These are phyloP conservation scores for Scaptomyza flava DNA, from an alignment of 2,888 invertebrate species.

Conservation along the genomic window DNA sequence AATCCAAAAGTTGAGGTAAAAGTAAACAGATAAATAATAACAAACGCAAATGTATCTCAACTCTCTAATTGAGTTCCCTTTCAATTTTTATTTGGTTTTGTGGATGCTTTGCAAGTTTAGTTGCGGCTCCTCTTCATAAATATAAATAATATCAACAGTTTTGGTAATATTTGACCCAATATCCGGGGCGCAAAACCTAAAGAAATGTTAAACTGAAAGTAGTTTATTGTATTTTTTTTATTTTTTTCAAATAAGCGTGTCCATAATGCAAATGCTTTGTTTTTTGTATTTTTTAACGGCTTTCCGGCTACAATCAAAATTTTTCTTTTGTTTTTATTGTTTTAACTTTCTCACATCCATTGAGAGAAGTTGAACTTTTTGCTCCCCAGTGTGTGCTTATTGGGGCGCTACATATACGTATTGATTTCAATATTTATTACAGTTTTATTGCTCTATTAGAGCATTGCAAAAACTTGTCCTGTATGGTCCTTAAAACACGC, in stretches of 20 bases:
- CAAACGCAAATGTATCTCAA: constrained; percentile 36
- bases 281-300: constrained; percentile 33
- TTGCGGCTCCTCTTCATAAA: constrained; percentile 1
- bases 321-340: constrained; percentile 25
- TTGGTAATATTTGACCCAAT: constrained; percentile 32
- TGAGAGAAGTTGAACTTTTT: constrained; percentile 9
- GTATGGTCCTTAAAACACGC: constrained; percentile 28
- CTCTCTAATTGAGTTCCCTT: constrained; percentile 26
- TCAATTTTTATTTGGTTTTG: constrained; percentile 24
- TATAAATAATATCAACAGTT: constrained; percentile 29
- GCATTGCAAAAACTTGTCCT: constrained; percentile 58
- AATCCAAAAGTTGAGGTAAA: constrained; percentile 11
- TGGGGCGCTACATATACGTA: constrained; percentile 4
- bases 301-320: constrained; percentile 35
- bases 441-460: constrained; percentile 68
- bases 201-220: constrained; percentile 49
- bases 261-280: constrained; percentile 65
- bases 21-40: constrained; percentile 23
- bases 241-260: constrained; percentile 26
- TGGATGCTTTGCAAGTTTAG: background rate
- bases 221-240: constrained; percentile 40
- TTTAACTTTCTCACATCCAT: constrained; percentile 19
- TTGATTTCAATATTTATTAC: constrained; percentile 48
- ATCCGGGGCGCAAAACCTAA: constrained; percentile 30
- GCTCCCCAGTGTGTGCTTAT: constrained; percentile 17